These are phyloP conservation scores for Orthosia incerta DNA, from an alignment of 2,888 invertebrate genomes.

Conservation along the genomic window DNA sequence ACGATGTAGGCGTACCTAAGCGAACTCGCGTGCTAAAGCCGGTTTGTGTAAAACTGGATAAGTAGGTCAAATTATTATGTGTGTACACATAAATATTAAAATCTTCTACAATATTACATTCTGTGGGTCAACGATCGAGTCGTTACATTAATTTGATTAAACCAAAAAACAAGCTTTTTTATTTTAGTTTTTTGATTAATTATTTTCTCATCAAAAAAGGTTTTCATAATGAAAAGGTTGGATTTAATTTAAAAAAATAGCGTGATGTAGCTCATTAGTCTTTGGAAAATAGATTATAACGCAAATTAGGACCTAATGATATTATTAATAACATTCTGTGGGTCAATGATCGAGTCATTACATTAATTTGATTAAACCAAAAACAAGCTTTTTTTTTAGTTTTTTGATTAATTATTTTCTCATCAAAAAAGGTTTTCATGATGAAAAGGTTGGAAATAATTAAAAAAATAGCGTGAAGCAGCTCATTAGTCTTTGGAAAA, in stretches of 20 bases:
- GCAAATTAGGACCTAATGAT: conserved; percentile 24
- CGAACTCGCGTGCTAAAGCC: conserved; percentile 10
- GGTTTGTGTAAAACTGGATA: conserved; percentile 41
- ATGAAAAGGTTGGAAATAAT: background rate
- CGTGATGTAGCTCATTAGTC: conserved; percentile 3
- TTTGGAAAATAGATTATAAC: conserved; percentile 30
- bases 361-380: conserved; percentile 43
- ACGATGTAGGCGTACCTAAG: background rate
- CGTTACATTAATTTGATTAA: conserved; percentile 43
- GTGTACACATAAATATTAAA: conserved; percentile 47
- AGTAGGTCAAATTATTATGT: conserved; percentile 54
- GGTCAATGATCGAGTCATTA: conserved; percentile 59
- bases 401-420: conserved; percentile 16
- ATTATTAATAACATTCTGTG: conserved; percentile 27
- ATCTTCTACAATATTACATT: conserved; percentile 33
- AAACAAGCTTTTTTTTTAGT: conserved; percentile 42
- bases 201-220: conserved; percentile 15
- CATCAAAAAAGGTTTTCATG: conserved; percentile 3
- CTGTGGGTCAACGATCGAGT: conserved; percentile 61
- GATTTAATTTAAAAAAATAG: background rate
- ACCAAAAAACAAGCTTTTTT: conserved; percentile 47
- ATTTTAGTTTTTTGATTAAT: conserved; percentile 10
- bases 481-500: conserved; percentile 13
- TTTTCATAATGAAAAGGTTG: background rate
- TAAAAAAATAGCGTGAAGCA: conserved; percentile 2